Conservation (phyloP, 2,113 vertebrate species). For the Sylvia atricapilla region DNA sequence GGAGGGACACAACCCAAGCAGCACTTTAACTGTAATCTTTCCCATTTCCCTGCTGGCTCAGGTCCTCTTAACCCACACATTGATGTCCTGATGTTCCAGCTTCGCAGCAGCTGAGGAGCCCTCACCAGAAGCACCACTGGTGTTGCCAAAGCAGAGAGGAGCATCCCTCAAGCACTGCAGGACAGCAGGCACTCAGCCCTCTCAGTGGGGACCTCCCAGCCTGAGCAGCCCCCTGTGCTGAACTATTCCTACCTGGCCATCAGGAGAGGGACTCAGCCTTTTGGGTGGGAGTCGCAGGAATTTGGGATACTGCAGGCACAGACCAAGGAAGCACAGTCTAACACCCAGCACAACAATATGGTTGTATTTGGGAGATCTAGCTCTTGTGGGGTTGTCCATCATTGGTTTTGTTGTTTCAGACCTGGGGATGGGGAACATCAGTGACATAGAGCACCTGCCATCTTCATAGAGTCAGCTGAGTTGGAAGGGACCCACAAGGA, state of each 20-base stretch:
- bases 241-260: background rate
- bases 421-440: background rate
- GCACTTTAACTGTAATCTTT: background rate
- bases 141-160: background rate
- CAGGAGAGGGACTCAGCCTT: accelerated
- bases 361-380: background rate
- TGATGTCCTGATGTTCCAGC: background rate
- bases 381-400: accelerated
- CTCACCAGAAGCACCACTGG: background rate
- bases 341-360: background rate
- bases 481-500: background rate
- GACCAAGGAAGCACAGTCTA: background rate
- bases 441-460: background rate
- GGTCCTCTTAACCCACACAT: background rate
- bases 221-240: background rate
- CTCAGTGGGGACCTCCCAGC: background rate
- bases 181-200: background rate
- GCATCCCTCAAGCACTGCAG: accelerated
- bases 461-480: background rate
- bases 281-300: accelerated
- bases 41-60: background rate
- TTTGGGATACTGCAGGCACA: background rate
- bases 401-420: background rate
- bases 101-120: background rate
- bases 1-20: background rate